Evolutionary conservation across 2,797 vertebrate genomes (phyloP), one percentile per base, ranked within the genome.

Genomic region (Triplophysa bombifrons): DNA sequence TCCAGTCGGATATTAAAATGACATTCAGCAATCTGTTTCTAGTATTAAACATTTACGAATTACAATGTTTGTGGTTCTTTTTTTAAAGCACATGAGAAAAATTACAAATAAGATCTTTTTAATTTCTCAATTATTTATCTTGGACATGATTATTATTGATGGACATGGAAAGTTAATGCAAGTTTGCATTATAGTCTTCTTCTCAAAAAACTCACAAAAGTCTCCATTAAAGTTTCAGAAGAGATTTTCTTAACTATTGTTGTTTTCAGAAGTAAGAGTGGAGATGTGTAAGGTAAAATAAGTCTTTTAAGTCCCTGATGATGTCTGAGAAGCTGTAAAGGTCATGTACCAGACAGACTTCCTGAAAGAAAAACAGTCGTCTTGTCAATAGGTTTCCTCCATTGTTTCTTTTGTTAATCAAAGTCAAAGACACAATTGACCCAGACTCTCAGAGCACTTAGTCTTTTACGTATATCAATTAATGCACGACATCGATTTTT

Each of bases 401-500:
- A 71, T 81, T 56, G 71, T 78, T 74, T 50, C 44, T 76, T 64
- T 69, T 68, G 44, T 76, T 79, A 78, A 85, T 85, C 81, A 84
- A 76, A 82, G 76, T 81, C 74, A 80, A 82, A 81, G 74, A 83
- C 65, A 77, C 82, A 56, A 86, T 83, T 84, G 83, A 83, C 68
- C 70, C 71, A 10, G 73, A 68, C 82, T 74, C 67, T 68, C 17
- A 0, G 66, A 75, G 80, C 72, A 30, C 61, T 72, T 58, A 65
- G 72, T 76, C 68, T 74, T 78, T 53, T 75, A 75, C 82, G 51
- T 74, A 76, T 80, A 81, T 79, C 83, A 84, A 82, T 86, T 76
- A 83, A 82, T 86, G 86, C 80, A 82, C 80, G 48, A 22, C 65
- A 85, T 87, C 56, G 82, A 87, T 83, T 83, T 55, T n/a, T 69